Evolutionary conservation across 1,140 invertebrate genomes (phyloP), one percentile per base, ranked within the genome.

Genomic region (Drosophila pachea): DNA sequence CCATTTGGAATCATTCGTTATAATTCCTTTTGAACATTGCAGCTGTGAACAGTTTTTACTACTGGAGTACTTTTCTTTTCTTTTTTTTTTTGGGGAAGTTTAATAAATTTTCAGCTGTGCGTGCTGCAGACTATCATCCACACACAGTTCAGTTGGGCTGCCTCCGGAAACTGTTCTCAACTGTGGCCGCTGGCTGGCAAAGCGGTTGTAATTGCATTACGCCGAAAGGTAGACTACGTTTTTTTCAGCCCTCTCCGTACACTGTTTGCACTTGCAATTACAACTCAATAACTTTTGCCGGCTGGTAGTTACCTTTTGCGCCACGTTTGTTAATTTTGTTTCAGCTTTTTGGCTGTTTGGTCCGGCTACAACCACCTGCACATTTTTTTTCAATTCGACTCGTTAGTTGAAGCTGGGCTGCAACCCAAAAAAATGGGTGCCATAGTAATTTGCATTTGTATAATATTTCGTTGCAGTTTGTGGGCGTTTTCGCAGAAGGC

Each of bases 161-260:
- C 12, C 55, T n/a, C 22, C 42, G 14, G 32, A 58, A 58, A 58
- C 33, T 43, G 40, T 22, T 59, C 55, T 59, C 42, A 14, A 56
- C 40, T 56, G 54, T 33, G 54, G 4, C 7, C 40, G 31, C 29
- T 8, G 54, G 31, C 40, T 9, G 53, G 64, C 40, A 53, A 59
- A 73, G 73, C 67, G 56, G 74, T 77, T 77, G 77, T 82, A 82
- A 82, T 82, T 82, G 74, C 74, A 82, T 77, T 77, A 82, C 63
- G 74, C 67, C 64, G 56, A 77, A 76, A 72, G 78, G 78, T 82
- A 59, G 72, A 55, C 68, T 72, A 59, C 55, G 54, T 40, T 82
- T 73, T 81, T 68, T 71, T n/a, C n/a, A 48, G 59, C 5, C 43
- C 22, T 14, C 29, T 33, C 31, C 31, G 29, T 49, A 32, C 45